Evolutionary conservation across 2,797 vertebrate genomes (phyloP), one percentile per base, ranked within the genome.

Genomic region (Gallirallus australis): DNA sequence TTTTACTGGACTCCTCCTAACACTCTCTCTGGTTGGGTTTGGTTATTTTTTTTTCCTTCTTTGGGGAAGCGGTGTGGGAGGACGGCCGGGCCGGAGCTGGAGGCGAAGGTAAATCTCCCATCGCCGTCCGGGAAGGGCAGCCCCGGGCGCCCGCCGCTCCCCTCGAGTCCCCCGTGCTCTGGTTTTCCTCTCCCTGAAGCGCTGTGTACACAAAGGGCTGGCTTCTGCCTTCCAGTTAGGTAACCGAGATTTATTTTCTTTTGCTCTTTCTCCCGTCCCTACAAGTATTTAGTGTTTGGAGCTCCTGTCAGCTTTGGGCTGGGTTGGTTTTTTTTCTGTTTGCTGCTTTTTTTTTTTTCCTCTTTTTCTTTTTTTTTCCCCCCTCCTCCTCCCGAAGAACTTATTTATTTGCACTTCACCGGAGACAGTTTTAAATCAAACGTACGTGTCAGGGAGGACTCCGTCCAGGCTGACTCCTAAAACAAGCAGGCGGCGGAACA

Each of bases 371-470:
- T 31, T 42, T 4, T 50, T 28, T 4, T 33, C 40, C 40, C 40
- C 35, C 20, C 35, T 27, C 5, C 39, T 45, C 27, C 39, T 40
- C 73, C 39, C 17, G 19, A 31, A 82, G 15, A 90, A 70, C 82
- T 80, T 96, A 59, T 92, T 97, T 97, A 94, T 97, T 97, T 97
- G 90, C 76, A 61, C 97, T 96, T 91, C 90, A 96, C 94, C 60
- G 15, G 75, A 90, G 86, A 82, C 86, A 86, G 68, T 68, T 97
- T 96, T 96, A 93, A 94, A 89, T 93, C 86, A 95, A 93, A 90
- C 7, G 31, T 15, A 61, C 7, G 57, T 70, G 93, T 57, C 65
- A 73, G 47, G 48, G 53, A 64, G 64, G 25, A 53, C 40, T 81
- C 75, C 27, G 16, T 66, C 30, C 63, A 31, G 73, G 60, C 80